phyloP scores from a whole-genome alignment of 1,140 invertebrate genomes.

The Ladona fulva region DNA sequence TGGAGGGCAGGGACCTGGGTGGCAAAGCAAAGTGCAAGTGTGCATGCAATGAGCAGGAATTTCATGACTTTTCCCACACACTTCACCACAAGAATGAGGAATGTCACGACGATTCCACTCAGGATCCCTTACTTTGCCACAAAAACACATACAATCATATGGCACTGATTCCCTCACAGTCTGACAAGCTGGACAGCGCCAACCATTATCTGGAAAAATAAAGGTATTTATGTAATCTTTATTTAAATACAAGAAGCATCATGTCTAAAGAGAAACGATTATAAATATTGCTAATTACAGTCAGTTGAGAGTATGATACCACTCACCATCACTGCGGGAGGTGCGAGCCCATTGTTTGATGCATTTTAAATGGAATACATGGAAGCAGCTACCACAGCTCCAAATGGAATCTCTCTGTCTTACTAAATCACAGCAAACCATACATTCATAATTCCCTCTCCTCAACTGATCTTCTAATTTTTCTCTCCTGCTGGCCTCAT shows the following conservation, averaged over 20 bases:
- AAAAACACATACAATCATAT: conserved; percentile 71
- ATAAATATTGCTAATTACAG: neutral
- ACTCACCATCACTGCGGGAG: conserved; percentile 54
- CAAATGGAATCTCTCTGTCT: conserved; percentile 70
- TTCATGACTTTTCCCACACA: conserved; percentile 53
- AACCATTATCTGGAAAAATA: conserved; percentile 53
- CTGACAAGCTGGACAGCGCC: conserved; percentile 90
- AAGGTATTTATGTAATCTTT: conserved; percentile 13
- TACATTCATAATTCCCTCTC: conserved; percentile 71
- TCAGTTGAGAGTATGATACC: neutral
- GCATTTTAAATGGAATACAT: conserved; percentile 83
- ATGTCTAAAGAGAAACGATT: neutral
- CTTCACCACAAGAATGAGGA: conserved; percentile 83
- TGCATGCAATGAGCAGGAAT: conserved; percentile 57
- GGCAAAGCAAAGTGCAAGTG: conserved; percentile 78
- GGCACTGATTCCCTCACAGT: conserved; percentile 58
- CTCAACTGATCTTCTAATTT: conserved; percentile 70
- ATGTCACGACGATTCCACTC: conserved; percentile 60
- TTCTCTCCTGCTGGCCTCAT: conserved; percentile 41
- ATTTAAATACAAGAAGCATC: neutral
- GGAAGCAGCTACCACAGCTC: conserved; percentile 83
- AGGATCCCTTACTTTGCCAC: conserved; percentile 63
- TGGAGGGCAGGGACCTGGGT: conserved; percentile 81
- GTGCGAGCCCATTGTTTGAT: conserved; percentile 83
- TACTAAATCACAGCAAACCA: conserved; percentile 85